Conservation (phyloP, 2,888 invertebrate genomes). For the Phymatocera aterrima region DNA sequence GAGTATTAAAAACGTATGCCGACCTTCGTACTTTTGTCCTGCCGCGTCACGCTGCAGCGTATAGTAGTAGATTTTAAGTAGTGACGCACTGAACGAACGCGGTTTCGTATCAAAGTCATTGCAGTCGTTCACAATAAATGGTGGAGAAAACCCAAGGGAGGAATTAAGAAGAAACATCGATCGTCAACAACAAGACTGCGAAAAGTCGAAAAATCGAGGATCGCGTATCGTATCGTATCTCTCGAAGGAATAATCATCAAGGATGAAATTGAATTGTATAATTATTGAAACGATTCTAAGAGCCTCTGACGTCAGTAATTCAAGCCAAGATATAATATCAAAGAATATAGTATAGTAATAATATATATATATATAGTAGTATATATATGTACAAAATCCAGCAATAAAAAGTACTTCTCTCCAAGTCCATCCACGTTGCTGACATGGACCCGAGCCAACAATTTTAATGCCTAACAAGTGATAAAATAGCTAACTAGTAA, state of each 20-base stretch:
- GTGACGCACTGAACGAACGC: not conserved
- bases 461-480: constrained; percentile 29
- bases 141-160: not conserved
- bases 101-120: not conserved
- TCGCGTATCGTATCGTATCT: not conserved
- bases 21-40: not conserved
- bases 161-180: not conserved
- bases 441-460: constrained; percentile 59
- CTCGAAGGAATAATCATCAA: not conserved
- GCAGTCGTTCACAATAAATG: not conserved
- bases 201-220: not conserved
- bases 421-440: constrained; percentile 55
- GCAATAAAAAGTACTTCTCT: not conserved
- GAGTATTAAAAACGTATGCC: not conserved
- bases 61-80: too few relatives aligned
- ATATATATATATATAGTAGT: not conserved
- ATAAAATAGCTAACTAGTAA: constrained; percentile 9
- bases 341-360: not conserved
- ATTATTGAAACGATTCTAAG: constrained; percentile 25
- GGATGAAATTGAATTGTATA: constrained; percentile 20
- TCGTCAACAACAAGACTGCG: not conserved
- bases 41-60: not conserved
- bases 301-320: constrained; percentile 13
- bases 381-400: not conserved
- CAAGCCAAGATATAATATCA: too few relatives aligned